Percentiles rank a stretch among this genome's conserved stretches.
phyloP scores from a whole-genome alignment of 1,140 invertebrate genomes.

The Piezodorus guildinii region DNA sequence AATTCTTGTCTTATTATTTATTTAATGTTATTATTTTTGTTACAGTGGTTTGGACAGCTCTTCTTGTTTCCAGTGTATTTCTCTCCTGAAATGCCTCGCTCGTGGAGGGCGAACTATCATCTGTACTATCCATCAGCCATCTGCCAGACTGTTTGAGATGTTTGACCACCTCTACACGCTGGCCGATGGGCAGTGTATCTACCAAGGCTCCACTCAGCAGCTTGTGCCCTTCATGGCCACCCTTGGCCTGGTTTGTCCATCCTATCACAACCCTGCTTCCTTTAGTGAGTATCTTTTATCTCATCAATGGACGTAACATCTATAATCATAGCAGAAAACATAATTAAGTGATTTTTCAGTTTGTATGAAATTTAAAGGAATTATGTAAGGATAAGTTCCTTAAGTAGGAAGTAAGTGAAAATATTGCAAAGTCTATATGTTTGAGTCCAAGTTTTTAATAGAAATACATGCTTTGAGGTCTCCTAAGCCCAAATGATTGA shows the following conservation, averaged over 20 bases:
- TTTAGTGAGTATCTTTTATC: constrained; percentile 46
- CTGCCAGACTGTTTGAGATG: constrained; percentile 87
- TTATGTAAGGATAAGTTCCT: too few species aligned
- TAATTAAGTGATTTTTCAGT: too few species aligned
- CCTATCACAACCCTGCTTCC: constrained; percentile 92
- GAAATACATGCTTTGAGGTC: too few species aligned
- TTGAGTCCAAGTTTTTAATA: too few species aligned
- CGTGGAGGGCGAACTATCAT: constrained; percentile 80
- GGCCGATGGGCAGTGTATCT: constrained; percentile 76
- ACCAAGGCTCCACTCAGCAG: constrained; percentile 59
- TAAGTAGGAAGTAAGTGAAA: too few species aligned
- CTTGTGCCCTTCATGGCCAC: constrained; percentile 72
- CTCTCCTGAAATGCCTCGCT: constrained; percentile 66
- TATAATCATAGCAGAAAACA: too few species aligned
- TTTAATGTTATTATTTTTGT: constrained; percentile 28
- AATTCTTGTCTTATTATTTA: too few species aligned
- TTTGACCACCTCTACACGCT: constrained; percentile 91
- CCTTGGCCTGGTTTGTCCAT: constrained; percentile 70
- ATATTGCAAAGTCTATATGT: too few species aligned
- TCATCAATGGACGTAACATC: too few species aligned
- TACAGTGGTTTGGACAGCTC: constrained; percentile 82
- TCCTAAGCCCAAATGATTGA: too few species aligned
- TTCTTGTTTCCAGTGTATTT: constrained; percentile 78
- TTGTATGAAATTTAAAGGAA: too few species aligned
- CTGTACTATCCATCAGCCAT: constrained; percentile 94